These are phyloP conservation scores for Agrotis ipsilon DNA, from an alignment of 2,888 invertebrate species.

Conservation along the genomic window DNA sequence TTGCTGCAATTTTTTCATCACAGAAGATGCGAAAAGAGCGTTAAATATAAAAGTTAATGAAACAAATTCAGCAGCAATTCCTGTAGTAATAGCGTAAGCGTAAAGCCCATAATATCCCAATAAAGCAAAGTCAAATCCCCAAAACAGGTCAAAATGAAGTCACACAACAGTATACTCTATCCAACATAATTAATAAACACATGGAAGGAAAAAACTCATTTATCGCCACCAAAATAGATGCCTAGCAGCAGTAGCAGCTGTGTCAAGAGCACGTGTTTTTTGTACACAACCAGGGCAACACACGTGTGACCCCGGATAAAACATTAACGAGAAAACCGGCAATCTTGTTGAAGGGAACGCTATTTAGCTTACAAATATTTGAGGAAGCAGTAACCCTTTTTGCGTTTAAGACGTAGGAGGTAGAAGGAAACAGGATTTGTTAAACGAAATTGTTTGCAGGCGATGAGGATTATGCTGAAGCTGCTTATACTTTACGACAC, in stretches of 20 bases:
- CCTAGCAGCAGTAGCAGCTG: constrained; percentile 69
- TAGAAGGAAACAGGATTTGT: constrained; percentile 4
- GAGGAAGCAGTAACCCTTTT: constrained; percentile 29
- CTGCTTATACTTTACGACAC: too few species aligned
- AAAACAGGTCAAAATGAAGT: constrained; percentile 27
- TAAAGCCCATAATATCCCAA: not conserved
- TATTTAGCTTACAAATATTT: constrained; percentile 37
- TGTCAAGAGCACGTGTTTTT: constrained; percentile 78
- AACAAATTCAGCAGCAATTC: not conserved
- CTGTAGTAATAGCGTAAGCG: too few species aligned
- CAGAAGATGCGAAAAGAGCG: not conserved
- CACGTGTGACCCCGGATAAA: constrained; percentile 70
- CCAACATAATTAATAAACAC: constrained; percentile 51
- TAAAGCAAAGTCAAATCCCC: not conserved
- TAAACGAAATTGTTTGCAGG: not conserved
- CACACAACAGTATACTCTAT: constrained; percentile 29
- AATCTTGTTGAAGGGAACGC: constrained; percentile 33
- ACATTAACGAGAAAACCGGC: constrained; percentile 50
- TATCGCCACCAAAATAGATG: constrained; percentile 63
- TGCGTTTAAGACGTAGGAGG: not conserved
- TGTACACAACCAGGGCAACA: constrained; percentile 71
- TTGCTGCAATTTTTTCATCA: not conserved
- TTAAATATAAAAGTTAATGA: not conserved
- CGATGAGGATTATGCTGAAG: not conserved
- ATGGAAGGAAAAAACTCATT: constrained; percentile 54